A percentile compares a stretch with the other conserved stretches of the same genome.
Evolutionary conservation across 1,140 invertebrate genomes (phyloP).

Genomic region (Panulirus ornatus): DNA sequence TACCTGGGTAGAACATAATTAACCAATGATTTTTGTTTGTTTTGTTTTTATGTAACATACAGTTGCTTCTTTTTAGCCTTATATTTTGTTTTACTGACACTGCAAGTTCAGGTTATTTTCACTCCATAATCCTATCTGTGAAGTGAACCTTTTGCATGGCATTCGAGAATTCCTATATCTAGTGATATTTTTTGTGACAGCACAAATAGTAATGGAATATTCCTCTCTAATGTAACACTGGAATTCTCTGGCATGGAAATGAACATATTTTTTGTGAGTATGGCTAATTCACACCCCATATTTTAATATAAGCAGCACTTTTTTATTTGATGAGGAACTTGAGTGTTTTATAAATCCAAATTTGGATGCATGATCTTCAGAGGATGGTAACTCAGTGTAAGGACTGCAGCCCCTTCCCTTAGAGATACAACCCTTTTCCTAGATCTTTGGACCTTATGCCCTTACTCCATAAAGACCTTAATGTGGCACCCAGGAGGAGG

Average conservation of each 20-base stretch:
- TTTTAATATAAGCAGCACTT: constrained; percentile 67
- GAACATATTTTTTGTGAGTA: constrained; percentile 67
- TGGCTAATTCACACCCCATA: constrained; percentile 62
- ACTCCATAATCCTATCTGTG: constrained; percentile 49
- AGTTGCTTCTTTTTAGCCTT: constrained; percentile 35
- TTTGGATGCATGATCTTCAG: constrained; percentile 66
- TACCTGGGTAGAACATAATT: constrained; percentile 68
- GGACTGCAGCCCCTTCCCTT: constrained; percentile 66
- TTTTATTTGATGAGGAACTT: constrained; percentile 65
- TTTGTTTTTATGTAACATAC: constrained; percentile 42
- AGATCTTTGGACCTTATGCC: constrained; percentile 69
- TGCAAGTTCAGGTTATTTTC: constrained; percentile 64
- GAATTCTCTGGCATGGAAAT: constrained; percentile 65
- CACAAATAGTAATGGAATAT: constrained; percentile 67
- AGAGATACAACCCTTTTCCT: constrained; percentile 67
- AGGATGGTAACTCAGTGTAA: constrained; percentile 64
- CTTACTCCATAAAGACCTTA: constrained; percentile 69
- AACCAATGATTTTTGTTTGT: constrained; percentile 25
- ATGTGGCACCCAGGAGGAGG: constrained; percentile 63
- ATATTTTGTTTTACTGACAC: constrained; percentile 30
- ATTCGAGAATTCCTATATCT: constrained; percentile 68
- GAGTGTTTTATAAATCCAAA: constrained; percentile 66
- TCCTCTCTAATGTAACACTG: constrained; percentile 60
- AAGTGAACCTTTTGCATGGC: constrained; percentile 65
- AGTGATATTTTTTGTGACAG: constrained; percentile 71